Evolutionary conservation across 2,888 invertebrate genomes (phyloP), one percentile per base, ranked within the genome.

Genomic region (Crematogaster levior): DNA sequence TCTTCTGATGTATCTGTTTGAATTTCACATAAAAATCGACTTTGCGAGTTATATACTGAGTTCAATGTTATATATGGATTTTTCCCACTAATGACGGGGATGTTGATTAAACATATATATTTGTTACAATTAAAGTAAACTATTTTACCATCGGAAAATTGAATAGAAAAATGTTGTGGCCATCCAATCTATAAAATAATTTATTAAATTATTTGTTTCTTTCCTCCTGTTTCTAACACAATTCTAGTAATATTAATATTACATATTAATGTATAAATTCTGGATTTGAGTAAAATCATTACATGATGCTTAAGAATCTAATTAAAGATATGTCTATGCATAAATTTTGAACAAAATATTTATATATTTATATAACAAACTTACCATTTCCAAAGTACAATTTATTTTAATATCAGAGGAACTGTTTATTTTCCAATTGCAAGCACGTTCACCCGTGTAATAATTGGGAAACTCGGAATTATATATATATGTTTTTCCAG

Each of bases 391-490:
- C 4, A 96, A 93, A 0, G 92, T 84, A 87, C 96, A 96, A 2
- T 94, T 92, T 15, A 96, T 61, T 27, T 84, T 80, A 0, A 93
- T 63, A 0, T 85, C 84, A 7, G 86, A 65, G 1, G 94, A 91
- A 83, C 95, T 95, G 61, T 92, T 94, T 61, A 95, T 95, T 0
- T 94, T 94, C 96, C 96, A 97, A 21, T 95, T 92, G 84, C 96
- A 96, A 1, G 91, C 88, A 0, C 89, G 88, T 0, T 93, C 92
- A 0, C 92, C 88, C 0, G 46, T 0, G 89, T 96, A 96, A 27
- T 88, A 0, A 87, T 0, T 87, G 27, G 0, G 95, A 90, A 96
- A 96, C 18, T 93, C 92, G 0, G 94, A 93, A 84, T 95, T 96
- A 86, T 92, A 93, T 10, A 96, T 92, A 88, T 95, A 95, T 0